phyloP scores from a whole-genome alignment of 2,113 vertebrate species.

The Cynopterus brachyotis region DNA sequence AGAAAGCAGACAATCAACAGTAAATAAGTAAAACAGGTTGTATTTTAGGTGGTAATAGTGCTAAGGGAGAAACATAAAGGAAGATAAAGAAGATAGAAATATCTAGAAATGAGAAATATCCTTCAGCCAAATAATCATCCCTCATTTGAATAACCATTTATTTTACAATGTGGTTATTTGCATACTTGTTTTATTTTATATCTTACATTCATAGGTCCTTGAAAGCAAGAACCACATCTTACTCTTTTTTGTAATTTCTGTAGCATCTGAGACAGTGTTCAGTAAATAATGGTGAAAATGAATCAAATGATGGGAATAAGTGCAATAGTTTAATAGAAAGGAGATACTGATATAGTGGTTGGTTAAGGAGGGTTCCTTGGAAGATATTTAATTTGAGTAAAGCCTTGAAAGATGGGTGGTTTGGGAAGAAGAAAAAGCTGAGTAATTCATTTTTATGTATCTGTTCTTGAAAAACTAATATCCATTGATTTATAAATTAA shows the following conservation, averaged over 20 bases:
- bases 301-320: conserved; percentile 36
- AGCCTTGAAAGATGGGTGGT: not conserved
- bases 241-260: conserved; percentile 19
- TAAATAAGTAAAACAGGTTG: conserved; percentile 21
- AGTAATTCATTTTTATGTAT: not conserved
- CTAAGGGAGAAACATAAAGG: not conserved
- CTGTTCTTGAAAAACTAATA: conserved; percentile 50
- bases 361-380: not conserved
- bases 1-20: not conserved
- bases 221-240: not conserved
- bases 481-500: not conserved
- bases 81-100: not conserved
- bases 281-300: conserved; percentile 41
- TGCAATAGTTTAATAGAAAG: conserved; percentile 7
- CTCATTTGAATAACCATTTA: conserved; percentile 1
- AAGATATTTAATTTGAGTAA: not conserved
- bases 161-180: not conserved
- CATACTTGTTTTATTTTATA: not conserved
- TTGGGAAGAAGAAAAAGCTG: not conserved
- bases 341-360: not conserved
- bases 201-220: not conserved
- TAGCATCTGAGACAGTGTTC: not conserved
- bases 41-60: not conserved
- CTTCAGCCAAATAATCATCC: not conserved
- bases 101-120: not conserved